Base-by-base conservation (phyloP, 2,797 vertebrate genomes). In the Gorsachius magnificus region DNA sequence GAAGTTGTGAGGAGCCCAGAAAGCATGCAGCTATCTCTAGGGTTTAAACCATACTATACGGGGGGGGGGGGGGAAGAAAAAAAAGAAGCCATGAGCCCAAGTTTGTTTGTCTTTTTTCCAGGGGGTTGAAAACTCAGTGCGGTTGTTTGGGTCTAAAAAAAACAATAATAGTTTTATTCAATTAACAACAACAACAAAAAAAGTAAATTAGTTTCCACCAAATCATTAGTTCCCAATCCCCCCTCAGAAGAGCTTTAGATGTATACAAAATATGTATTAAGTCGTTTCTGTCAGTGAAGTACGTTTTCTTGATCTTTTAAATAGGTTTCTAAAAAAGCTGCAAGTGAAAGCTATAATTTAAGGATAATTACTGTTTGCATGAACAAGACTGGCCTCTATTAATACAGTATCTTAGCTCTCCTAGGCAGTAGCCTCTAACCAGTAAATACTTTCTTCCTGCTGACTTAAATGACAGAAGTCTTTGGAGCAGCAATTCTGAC, bases 311-410 rank as follows among this genome's bases (percentile, higher is more conserved):
- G 36, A 50, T 90, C 87, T 93, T 95, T 96, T 88, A 75, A 95
- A 95, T 79, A 71, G 69, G 53, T 91, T 95, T 91, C 71, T 76
- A 69, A 75, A 91, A 93, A 81, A 89, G 53, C 85, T 78, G 50
- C 1, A 4, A 71, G 61, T 53, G 48, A 92, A 87, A 93, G 81
- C 85, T 84, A 3, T 77, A 82, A 93, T 86, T 96, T 89, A 64
- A 96, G 83, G 87, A 36, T 88, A 87, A 95, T 74, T 81, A 94
- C 90, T 75, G 69, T 91, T 93, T 95, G 81, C 93, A 84, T 15
- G 84, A 90, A 95, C 74, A 81, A 94, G 72, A 45, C 64, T 85
- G 66, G 84, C 90, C 92, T 87, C 63, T 61, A 66, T 93, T 92
- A 71, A 86, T 70, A 75, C 84, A 57, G 36, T 68, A 78, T 50